Conservation (phyloP, 2,113 vertebrate genomes). For the Platysteira castanea region DNA sequence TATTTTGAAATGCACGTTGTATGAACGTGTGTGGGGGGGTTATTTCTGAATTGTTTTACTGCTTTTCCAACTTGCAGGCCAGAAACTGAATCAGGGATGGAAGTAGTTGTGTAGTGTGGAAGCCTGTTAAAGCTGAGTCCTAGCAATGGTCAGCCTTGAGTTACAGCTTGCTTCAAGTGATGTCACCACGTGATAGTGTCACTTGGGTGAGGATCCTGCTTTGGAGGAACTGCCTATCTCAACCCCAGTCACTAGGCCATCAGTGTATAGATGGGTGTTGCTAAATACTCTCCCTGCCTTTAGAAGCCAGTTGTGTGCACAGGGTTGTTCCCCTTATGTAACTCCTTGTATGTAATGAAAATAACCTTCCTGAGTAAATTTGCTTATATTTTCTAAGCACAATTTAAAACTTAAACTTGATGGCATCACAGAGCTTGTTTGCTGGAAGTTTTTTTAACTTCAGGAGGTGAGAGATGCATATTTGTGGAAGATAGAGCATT, state of each 20-base stretch:
- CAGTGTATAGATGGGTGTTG: neutral
- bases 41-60: neutral
- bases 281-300: rapidly evolving
- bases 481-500: neutral
- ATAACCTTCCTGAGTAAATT: neutral
- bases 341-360: neutral
- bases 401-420: neutral
- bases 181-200: neutral
- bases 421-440: rapidly evolving
- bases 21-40: rapidly evolving
- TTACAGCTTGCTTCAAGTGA: neutral
- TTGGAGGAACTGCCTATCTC: neutral
- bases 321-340: neutral
- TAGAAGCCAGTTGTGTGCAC: neutral
- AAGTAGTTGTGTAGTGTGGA: neutral
- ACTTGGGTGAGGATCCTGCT: neutral
- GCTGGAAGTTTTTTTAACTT: neutral
- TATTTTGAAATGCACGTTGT: neutral
- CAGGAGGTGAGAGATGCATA: neutral
- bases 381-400: neutral
- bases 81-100: neutral
- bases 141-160: neutral
- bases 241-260: neutral
- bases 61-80: neutral
- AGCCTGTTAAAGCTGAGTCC: neutral